phyloP scores from a whole-genome alignment of 2,113 vertebrate genomes.

The Pseudorectes ferrugineus region DNA sequence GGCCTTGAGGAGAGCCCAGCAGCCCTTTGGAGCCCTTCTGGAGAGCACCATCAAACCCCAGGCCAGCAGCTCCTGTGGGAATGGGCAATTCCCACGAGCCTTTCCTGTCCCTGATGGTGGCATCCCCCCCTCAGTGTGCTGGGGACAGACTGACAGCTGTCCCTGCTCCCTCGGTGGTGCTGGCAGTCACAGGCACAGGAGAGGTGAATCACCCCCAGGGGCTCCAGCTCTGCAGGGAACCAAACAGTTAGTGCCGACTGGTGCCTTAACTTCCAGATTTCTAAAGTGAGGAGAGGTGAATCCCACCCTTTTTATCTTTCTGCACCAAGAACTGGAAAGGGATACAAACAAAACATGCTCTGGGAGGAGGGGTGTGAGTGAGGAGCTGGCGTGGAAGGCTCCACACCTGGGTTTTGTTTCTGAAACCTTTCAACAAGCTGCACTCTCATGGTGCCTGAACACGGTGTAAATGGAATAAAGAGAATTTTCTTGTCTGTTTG shows the following conservation, averaged over 20 bases:
- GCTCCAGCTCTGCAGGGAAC: neutral
- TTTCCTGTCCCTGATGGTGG: neutral
- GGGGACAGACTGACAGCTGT: neutral
- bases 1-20: accelerated
- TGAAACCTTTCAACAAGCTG: neutral
- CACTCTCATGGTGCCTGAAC: neutral
- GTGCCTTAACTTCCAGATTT: neutral
- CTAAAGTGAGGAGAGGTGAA: neutral
- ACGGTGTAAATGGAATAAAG: neutral
- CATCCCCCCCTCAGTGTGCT: accelerated
- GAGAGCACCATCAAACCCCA: too few relatives aligned
- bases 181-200: neutral
- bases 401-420: neutral
- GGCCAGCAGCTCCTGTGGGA: neutral
- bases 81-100: neutral
- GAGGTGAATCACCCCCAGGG: neutral
- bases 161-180: neutral
- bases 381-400: neutral
- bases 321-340: neutral
- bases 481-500: neutral
- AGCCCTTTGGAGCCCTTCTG: neutral
- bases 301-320: neutral
- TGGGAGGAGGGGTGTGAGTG: neutral
- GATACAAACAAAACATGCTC: neutral
- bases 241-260: neutral